phyloP scores from a whole-genome alignment of 2,113 vertebrate species.

The Nansenia antarctica region DNA sequence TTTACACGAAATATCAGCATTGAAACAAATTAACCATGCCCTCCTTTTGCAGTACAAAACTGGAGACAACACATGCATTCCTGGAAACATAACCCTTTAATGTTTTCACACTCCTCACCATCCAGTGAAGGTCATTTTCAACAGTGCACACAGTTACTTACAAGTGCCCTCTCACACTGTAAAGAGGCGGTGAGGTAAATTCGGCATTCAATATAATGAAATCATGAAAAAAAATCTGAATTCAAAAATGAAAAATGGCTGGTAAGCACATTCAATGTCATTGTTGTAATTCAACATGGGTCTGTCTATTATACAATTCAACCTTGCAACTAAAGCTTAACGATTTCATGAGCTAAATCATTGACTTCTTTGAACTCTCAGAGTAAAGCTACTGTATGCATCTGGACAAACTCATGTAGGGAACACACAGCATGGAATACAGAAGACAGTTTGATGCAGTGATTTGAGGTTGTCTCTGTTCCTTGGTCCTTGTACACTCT shows the following conservation, averaged over 20 bases:
- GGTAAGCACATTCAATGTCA: no score
- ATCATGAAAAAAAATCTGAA: no score
- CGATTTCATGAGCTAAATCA: no score
- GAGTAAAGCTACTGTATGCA: conserved; percentile 22
- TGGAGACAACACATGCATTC: conserved; percentile 58
- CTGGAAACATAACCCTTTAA: conserved; percentile 68
- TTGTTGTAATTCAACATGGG: conserved; percentile 26
- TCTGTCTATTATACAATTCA: no score
- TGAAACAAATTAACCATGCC: background rate
- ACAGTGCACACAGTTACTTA: conserved; percentile 68
- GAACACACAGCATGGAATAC: background rate
- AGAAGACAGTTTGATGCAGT: conserved; percentile 35
- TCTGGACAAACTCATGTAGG: background rate
- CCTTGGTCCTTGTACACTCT: conserved; percentile 29
- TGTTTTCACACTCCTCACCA: conserved; percentile 69
- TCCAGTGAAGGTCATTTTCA: conserved; percentile 62
- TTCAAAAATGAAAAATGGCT: no score
- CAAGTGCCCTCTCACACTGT: conserved; percentile 62
- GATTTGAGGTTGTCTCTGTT: conserved; percentile 6
- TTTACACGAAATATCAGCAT: no score
- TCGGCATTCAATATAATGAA: no score
- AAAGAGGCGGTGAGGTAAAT: conserved; percentile 69
- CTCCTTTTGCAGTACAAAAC: conserved; percentile 52
- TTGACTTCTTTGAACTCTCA: no score
- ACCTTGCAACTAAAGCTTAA: no score